Base-by-base conservation (phyloP, 2,797 vertebrate genomes). In the Salarias fasciatus region DNA sequence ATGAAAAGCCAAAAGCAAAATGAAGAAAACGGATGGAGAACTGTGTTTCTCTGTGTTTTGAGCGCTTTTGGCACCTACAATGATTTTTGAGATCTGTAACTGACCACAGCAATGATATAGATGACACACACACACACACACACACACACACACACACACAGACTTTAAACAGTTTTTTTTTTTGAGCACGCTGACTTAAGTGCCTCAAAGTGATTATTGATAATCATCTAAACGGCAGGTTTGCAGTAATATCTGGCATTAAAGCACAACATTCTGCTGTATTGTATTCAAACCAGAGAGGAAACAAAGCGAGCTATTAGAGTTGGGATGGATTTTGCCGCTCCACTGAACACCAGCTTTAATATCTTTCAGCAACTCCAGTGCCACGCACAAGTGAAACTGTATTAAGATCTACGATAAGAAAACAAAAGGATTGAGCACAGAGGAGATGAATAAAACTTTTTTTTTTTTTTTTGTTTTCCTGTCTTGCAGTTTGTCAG, bases 351-450 rank as follows among this genome's bases (percentile, higher is more conserved):
- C 81, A 79, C 53, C 57, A 48, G 50, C 75, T 73, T 63, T 46
- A 59, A 63, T 85, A 81, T 88, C 76, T 74, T 12, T 29, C 53
- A 55, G 69, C 59, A 70, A 77, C 78, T 77, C 69, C 72, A 62
- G 72, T 75, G 73, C 78, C 83, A 83, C 67, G 70, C 78, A 69
- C 14, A 53, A 83, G 86, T 86, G 43, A 89, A 85, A 86, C 85
- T 85, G 76, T 72, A 82, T 80, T 79, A 86, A 89, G 88, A 93
- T 94, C 92, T 92, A 89, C 12, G 79, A 83, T 93, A 91, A 84
- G 89, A 86, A 82, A 87, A 84, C 75, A 85, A 84, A 84, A 75
- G 52, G 63, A 73, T 53, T 30, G 60, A 65, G 57, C 24, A 47
- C 49, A 74, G 80, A 77, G 68, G 82, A 88, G 70, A 62, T 41